Evolutionary conservation across 2,113 vertebrate genomes (phyloP).

Genomic region (Eptesicus fuscus): DNA sequence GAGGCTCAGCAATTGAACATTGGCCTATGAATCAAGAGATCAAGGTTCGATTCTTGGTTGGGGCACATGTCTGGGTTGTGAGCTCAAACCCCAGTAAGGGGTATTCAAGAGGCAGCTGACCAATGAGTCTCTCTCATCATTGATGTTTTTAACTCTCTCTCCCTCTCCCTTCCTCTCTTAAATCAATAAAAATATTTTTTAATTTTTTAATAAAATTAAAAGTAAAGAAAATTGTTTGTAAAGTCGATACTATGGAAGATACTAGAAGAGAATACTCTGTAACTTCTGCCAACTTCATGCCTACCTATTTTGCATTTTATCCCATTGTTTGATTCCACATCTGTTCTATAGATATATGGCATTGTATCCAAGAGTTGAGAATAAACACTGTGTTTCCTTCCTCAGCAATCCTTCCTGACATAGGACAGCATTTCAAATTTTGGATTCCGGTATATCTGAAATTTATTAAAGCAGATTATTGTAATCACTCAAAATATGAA

Average conservation of each 20-base stretch:
- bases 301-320: neutral
- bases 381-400: neutral
- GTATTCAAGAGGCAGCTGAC: too few species aligned
- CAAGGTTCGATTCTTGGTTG: too few species aligned
- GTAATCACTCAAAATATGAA: neutral
- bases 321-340: neutral
- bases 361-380: neutral
- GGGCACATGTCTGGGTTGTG: too few species aligned
- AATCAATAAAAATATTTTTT: too few species aligned
- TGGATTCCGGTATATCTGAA: neutral
- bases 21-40: too few species aligned
- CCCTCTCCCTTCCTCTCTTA: too few species aligned
- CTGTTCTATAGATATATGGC: neutral
- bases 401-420: neutral
- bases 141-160: too few species aligned
- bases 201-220: neutral
- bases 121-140: too few species aligned
- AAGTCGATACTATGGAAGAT: neutral
- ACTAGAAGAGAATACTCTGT: neutral
- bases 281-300: neutral
- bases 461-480: slow-evolving; percentile 1
- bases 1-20: too few species aligned
- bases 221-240: neutral
- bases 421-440: neutral
- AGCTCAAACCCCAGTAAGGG: too few species aligned